Evolutionary conservation across 2,888 invertebrate genomes (phyloP).

Genomic region (Agrochola lota): DNA sequence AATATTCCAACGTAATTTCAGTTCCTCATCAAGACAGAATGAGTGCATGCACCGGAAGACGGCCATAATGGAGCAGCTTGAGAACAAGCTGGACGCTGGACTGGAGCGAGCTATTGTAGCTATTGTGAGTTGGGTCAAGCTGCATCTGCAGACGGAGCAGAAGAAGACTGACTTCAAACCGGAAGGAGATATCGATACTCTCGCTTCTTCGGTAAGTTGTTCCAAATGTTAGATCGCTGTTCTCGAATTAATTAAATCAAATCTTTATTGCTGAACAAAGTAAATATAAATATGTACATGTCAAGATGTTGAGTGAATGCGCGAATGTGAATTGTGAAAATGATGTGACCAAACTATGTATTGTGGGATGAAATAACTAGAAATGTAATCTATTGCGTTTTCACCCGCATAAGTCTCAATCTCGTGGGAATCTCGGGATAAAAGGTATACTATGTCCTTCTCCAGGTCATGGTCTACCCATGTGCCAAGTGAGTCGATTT

Average conservation of each 20-base stretch:
- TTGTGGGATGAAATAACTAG: too few relatives aligned
- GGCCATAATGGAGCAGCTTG: slow-evolving; percentile 95
- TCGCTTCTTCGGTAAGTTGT: slow-evolving; percentile 92
- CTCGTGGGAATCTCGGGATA: too few relatives aligned
- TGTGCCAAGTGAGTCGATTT: not conserved
- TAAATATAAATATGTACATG: too few relatives aligned
- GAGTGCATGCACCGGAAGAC: slow-evolving; percentile 97
- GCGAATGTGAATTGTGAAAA: too few relatives aligned
- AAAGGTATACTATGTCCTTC: too few relatives aligned
- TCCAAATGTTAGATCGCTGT: not conserved
- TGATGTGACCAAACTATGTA: too few relatives aligned
- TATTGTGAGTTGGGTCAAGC: slow-evolving; percentile 97
- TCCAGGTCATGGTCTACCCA: too few relatives aligned
- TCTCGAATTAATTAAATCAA: too few relatives aligned
- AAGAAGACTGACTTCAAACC: slow-evolving; percentile 98
- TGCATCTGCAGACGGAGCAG: slow-evolving; percentile 97
- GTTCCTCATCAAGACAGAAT: slow-evolving; percentile 96
- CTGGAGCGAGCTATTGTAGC: slow-evolving; percentile 96
- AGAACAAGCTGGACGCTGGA: slow-evolving; percentile 97
- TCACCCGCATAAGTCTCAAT: too few relatives aligned
- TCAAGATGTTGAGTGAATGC: too few relatives aligned
- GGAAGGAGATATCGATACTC: slow-evolving; percentile 96
- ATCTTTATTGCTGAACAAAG: too few relatives aligned
- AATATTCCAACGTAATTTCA: slow-evolving; percentile 75
- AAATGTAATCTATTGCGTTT: too few relatives aligned